These are phyloP conservation scores for Caradrina clavipalpis DNA, from an alignment of 2,888 invertebrate genomes.

Conservation along the genomic window DNA sequence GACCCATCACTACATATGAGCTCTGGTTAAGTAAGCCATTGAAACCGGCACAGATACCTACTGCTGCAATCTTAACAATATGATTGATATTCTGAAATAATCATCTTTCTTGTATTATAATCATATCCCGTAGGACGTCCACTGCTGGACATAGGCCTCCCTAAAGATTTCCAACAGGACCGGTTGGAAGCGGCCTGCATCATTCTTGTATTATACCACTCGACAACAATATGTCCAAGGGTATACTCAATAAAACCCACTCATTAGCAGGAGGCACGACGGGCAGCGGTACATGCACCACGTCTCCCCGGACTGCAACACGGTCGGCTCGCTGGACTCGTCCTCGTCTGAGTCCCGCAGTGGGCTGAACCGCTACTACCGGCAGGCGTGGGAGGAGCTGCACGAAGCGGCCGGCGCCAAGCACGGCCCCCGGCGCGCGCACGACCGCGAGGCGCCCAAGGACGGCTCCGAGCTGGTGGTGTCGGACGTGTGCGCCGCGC, in stretches of 20 bases:
- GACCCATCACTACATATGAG: too few species aligned
- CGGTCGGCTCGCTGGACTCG: slow-evolving; percentile 97
- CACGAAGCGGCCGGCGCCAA: slow-evolving; percentile 95
- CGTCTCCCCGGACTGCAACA: slow-evolving; percentile 97
- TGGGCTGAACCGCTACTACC: slow-evolving; percentile 96
- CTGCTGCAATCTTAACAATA: background rate
- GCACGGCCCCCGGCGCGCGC: slow-evolving; percentile 75
- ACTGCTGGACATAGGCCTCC: too few species aligned
- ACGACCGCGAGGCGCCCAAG: slow-evolving; percentile 91
- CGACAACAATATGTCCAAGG: background rate
- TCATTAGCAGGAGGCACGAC: slow-evolving; percentile 87
- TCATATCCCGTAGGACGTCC: too few species aligned
- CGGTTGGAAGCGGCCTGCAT: too few species aligned
- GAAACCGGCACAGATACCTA: background rate
- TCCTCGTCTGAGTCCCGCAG: slow-evolving; percentile 96
- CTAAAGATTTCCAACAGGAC: too few species aligned
- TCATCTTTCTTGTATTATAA: background rate
- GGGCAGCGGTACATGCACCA: slow-evolving; percentile 97
- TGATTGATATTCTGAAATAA: background rate
- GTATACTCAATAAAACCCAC: slow-evolving; percentile 14
- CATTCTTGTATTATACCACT: background rate
- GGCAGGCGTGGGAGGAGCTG: slow-evolving; percentile 98
- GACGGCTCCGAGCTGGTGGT: slow-evolving; percentile 95
- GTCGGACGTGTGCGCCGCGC: slow-evolving; percentile 91
- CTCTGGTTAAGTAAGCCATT: background rate